Base-by-base conservation (phyloP, 1,140 invertebrate genomes). In the Drosophila nigromelanica region DNA sequence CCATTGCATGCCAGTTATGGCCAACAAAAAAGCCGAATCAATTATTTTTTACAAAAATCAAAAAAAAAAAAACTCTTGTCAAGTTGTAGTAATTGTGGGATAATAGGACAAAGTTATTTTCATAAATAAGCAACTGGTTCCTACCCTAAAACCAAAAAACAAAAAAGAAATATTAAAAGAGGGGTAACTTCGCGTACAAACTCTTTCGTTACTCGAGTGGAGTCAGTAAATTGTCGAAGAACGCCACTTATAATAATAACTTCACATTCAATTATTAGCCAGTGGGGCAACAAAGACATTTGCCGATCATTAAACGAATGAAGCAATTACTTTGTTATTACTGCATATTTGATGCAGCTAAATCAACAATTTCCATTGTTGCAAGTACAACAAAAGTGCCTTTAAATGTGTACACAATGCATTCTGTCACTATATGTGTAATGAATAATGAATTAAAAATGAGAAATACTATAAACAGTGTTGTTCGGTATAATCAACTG, bases 221-320 rank as follows among this genome's bases (percentile, higher is more conserved):
- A 14, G 18, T 11, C 5, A 63, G 54, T 64, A 82, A 81, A 83
- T 79, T 83, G 74, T 35, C 54, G 62, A 18, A 52, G 35, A 68
- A 40, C 24, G 42, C 50, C 66, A 62, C 42, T 77, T 69, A 74
- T 40, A 60, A 60, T 77, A 77, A 77, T 74, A 72, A 77, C 59
- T 80, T 71, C 64, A 87, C 67, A 87, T 75, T 86, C 78, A 87
- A 71, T 82, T 87, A 85, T 67, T 69, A 51, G 18, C n/a, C 43
- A 21, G 37, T n/a, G 43, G 12, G 68, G 45, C 50, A 52, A 52
- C 50, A 63, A 58, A 71, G 79, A 76, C 82, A 82, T 87, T 86
- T 87, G 59, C 78, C 78, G 78, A 73, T 82, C 81, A 87, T 86
- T 87, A 82, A 78, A 78, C 61, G 72, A 87, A 86, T 87, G 78